These are phyloP conservation scores for Prionailurus viverrinus DNA, from an alignment of 2,113 vertebrate genomes.

Conservation along the genomic window DNA sequence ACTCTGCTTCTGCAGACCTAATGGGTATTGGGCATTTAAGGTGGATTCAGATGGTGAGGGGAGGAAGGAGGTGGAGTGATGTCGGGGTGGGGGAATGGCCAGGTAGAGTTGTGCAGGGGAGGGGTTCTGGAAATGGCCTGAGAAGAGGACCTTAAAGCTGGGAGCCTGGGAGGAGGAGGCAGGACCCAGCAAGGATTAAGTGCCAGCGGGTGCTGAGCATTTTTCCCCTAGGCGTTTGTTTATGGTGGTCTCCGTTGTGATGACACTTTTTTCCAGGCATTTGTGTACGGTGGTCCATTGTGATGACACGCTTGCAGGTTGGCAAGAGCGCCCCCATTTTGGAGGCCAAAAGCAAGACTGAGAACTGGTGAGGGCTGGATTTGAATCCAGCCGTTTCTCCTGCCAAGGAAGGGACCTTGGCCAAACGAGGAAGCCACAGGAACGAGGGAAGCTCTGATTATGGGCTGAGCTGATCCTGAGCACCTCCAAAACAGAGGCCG, in stretches of 20 bases:
- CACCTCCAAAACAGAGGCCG: background rate
- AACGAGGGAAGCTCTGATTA: background rate
- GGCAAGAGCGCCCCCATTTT: background rate
- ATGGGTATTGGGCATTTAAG: too few relatives aligned
- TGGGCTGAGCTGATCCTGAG: background rate
- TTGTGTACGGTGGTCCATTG: background rate
- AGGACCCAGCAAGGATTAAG: too few relatives aligned
- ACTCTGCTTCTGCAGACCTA: background rate
- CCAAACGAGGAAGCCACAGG: background rate
- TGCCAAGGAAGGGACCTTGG: background rate
- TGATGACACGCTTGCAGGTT: background rate
- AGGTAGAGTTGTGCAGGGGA: background rate
- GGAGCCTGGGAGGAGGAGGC: background rate
- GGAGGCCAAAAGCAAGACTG: background rate
- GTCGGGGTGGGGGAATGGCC: too few relatives aligned
- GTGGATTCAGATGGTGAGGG: too few relatives aligned
- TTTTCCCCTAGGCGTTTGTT: background rate
- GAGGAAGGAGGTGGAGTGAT: background rate
- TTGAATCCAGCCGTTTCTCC: background rate
- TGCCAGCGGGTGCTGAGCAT: too few relatives aligned
- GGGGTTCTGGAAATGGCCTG: background rate
- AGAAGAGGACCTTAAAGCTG: background rate
- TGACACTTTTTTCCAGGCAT: background rate
- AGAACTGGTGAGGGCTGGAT: background rate
- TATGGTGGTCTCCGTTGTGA: background rate